A percentile compares a stretch with the other conserved stretches of the same genome.
phyloP scores from a whole-genome alignment of 2,888 invertebrate species.

The Rapana venosa region DNA sequence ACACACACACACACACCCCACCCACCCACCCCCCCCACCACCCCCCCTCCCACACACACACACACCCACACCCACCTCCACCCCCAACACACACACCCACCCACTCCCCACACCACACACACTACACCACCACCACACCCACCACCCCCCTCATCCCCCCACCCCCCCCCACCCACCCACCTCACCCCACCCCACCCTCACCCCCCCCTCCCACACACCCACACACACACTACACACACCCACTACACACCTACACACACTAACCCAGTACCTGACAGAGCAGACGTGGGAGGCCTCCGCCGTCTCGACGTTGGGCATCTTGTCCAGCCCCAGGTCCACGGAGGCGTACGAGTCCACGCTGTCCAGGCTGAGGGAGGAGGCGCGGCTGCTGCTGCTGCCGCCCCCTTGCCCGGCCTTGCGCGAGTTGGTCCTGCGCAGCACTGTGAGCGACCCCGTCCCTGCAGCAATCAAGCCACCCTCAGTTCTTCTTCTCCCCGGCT shows the following conservation, averaged over 20 bases:
- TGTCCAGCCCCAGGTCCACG: constrained; percentile 86
- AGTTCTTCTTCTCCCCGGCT: background rate
- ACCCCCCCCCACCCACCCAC: background rate
- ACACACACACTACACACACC: background rate
- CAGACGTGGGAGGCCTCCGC: constrained; percentile 85
- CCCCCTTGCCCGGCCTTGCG: constrained; percentile 75
- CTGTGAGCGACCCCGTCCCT: constrained; percentile 88
- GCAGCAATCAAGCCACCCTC: constrained; percentile 5
- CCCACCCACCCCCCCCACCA: no score
- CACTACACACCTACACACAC: background rate
- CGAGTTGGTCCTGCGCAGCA: constrained; percentile 85
- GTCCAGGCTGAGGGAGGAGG: constrained; percentile 67
- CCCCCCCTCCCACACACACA: no score
- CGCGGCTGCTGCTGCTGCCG: constrained; percentile 75
- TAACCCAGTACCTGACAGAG: constrained; percentile 83
- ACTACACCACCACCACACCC: no score
- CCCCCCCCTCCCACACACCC: background rate
- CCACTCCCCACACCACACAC: no score
- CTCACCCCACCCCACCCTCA: background rate
- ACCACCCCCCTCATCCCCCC: background rate
- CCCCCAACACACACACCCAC: background rate
- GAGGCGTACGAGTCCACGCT: constrained; percentile 73
- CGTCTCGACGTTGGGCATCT: constrained; percentile 91
- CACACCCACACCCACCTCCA: no score
- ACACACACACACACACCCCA: no score